Evolutionary conservation across 2,797 vertebrate genomes (phyloP), one percentile per base, ranked within the genome.

Genomic region (Clamator glandarius): DNA sequence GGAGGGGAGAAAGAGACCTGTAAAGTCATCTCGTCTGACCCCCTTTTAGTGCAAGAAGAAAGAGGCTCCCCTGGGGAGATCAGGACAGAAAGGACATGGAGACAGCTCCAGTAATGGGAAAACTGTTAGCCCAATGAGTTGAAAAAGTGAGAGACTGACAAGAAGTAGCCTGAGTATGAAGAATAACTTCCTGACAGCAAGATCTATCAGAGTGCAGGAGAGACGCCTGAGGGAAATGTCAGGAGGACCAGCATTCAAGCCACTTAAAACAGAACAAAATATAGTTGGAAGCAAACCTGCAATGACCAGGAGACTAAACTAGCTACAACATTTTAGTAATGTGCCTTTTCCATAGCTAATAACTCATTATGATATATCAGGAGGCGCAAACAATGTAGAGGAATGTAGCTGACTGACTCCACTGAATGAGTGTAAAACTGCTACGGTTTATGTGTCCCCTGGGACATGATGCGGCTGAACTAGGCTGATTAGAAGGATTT

Each of bases 151-250:
- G 87, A 95, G 93, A 81, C 89, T 75, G 94, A 93, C 96, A 96
- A 95, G 94, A 89, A 96, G 52, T 81, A 90, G 91, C 42, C 79
- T 31, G 82, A 91, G 82, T 35, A 89, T 81, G 87, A 95, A 89
- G 87, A 81, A 96, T 92, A 96, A 87, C 94, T 93, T 96, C 94
- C 92, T 96, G 93, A 87, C 93, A 95, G 92, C 66, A 23, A 68
- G 89, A 89, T 88, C 76, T 82, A 69, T 73, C 93, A 80, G 84
- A 11, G 66, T 62, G 82, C 76, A 85, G 73, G 90, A 91, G 84
- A 77, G 72, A 78, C 64, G 42, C 93, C 16, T 24, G 11, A 42
- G 82, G 84, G 62, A 66, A 87, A 85, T 5, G 31, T 75, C 61
- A n/a, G 73, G 54, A 94, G 72, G 78, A 87, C 57, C 75, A 85